Base-by-base conservation (phyloP, 2,113 vertebrate species). In the Hippocampus mohnikei region DNA sequence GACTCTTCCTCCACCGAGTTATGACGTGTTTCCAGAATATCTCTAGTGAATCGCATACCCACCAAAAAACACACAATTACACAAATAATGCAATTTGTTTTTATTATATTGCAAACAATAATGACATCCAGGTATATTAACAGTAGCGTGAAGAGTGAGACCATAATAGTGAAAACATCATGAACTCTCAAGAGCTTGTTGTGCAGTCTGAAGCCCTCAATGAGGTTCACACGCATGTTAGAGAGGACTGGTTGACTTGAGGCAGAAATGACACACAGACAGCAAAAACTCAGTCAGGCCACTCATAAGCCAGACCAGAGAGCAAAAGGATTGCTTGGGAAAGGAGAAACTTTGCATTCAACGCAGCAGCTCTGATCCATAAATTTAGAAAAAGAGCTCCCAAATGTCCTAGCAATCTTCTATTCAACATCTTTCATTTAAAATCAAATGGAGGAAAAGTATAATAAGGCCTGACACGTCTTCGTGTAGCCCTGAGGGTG, bases 111-210 rank as follows among this genome's bases (percentile, higher is more conserved):
- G 90, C 92, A 92, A 93, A 93, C 90, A 92, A 88, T 88, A 84
- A 91, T 92, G 89, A 92, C 92, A 93, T 91, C 88, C 92, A 93
- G 88, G 90, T 91, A 92, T 91, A 91, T 87, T 93, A 90, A 92
- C 90, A 91, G 90, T 88, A 80, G 88, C 90, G 89, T 92, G 89
- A 90, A 87, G 86, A 89, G 88, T 91, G 90, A 92, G 74, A 91
- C 83, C 87, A 79, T 88, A 90, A 84, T 84, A 81, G 86, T 33
- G 75, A 86, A 88, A 90, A 90, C 81, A 90, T 88, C 74, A 88
- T 71, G 64, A 89, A 86, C 84, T 88, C 83, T 87, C 82, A 83
- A 76, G 83, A 91, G 85, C 87, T 80, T 78, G 81, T 84, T 82
- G 82, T 87, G 81, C 82, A 85, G 86, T 88, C 85, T 84, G 82